These are phyloP conservation scores for Stegophylla sp. DNA, from an alignment of 2,888 invertebrate species.

Conservation along the genomic window DNA sequence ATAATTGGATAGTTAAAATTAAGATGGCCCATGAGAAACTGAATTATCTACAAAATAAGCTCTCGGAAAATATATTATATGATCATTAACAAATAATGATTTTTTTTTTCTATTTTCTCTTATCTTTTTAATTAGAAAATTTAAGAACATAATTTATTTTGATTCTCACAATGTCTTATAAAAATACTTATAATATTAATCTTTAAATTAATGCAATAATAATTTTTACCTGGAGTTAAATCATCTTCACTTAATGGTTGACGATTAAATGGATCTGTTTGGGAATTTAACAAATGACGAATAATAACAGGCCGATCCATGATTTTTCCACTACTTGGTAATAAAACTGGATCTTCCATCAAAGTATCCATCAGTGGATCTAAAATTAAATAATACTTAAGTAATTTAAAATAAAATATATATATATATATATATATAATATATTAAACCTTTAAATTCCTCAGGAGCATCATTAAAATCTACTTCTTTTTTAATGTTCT, in stretches of 20 bases:
- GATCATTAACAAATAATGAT: too few relatives aligned
- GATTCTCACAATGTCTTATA: too few relatives aligned
- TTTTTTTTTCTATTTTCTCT: too few relatives aligned
- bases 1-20: background rate
- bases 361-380: conserved; percentile 97
- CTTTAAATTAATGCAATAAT: conserved; percentile 20
- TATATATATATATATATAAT: too few relatives aligned
- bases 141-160: too few relatives aligned
- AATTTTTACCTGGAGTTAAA: conserved; percentile 80
- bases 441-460: conserved; percentile 77
- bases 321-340: conserved; percentile 83
- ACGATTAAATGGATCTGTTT: conserved; percentile 97
- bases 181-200: too few relatives aligned
- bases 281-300: conserved; percentile 91
- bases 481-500: conserved; percentile 85
- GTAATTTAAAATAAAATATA: background rate
- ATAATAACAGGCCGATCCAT: conserved; percentile 95
- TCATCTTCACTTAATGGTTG: conserved; percentile 94
- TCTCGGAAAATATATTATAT: too few relatives aligned
- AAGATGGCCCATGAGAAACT: background rate
- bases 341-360: conserved; percentile 92
- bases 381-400: conserved; percentile 62
- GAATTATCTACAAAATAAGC: background rate
- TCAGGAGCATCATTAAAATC: conserved; percentile 96
- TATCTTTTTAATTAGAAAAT: too few relatives aligned